These are phyloP conservation scores for Altica lythri DNA, from an alignment of 2,888 invertebrate species.

Conservation along the genomic window DNA sequence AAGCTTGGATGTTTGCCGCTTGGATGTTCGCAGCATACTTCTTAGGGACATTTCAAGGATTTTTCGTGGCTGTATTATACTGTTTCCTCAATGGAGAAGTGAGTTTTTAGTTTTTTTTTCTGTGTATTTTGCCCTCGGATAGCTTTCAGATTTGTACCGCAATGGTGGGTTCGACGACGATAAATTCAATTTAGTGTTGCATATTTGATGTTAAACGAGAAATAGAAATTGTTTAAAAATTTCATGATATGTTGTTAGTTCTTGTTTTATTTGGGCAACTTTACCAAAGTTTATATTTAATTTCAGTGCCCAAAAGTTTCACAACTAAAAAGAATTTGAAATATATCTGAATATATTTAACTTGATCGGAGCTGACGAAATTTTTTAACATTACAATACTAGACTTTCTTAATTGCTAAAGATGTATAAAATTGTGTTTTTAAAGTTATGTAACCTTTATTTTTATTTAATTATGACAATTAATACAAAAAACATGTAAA, in stretches of 20 bases:
- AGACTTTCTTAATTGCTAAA: too few relatives aligned
- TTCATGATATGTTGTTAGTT: background rate
- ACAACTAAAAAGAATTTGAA: too few relatives aligned
- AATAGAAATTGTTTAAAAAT: background rate
- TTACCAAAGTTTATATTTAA: background rate
- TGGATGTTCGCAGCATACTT: conserved; percentile 83
- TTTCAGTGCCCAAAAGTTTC: too few relatives aligned
- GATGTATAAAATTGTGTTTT: too few relatives aligned
- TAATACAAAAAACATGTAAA: too few relatives aligned
- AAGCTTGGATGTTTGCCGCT: conserved; percentile 72
- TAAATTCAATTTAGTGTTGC: background rate
- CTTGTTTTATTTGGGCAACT: background rate
- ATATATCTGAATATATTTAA: too few relatives aligned
- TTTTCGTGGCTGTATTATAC: conserved; percentile 78
- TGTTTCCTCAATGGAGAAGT: conserved; percentile 87
- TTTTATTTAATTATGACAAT: too few relatives aligned
- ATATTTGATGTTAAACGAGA: background rate
- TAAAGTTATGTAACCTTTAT: too few relatives aligned
- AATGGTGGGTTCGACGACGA: background rate
- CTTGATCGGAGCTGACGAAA: too few relatives aligned
- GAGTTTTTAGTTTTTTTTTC: conserved; percentile 35
- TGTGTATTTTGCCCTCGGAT: background rate
- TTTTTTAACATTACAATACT: too few relatives aligned
- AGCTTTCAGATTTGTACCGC: too few relatives aligned
- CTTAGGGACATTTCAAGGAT: conserved; percentile 82